Conservation (phyloP, 1,140 invertebrate species). For the Trissolcus basalis region DNA sequence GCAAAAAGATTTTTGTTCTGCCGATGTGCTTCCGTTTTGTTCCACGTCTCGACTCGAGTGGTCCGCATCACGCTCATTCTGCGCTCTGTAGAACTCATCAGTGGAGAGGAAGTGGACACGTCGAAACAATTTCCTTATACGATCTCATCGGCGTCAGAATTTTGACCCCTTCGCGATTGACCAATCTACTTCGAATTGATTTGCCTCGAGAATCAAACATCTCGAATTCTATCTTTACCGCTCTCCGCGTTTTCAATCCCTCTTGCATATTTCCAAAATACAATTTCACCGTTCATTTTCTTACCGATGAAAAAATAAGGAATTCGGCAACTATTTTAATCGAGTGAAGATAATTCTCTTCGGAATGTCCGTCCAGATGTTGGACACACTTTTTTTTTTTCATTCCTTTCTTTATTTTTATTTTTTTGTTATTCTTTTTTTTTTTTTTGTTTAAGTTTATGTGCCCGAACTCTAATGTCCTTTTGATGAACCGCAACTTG, state of each 20-base stretch:
- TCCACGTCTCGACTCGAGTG: slow-evolving; percentile 56
- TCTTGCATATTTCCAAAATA: not conserved
- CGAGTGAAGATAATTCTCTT: too few species aligned
- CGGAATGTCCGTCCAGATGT: too few species aligned
- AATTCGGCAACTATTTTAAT: too few species aligned
- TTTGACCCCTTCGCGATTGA: slow-evolving; percentile 72
- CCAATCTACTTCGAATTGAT: slow-evolving; percentile 73
- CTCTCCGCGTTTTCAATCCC: slow-evolving; percentile 9
- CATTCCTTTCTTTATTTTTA: too few species aligned
- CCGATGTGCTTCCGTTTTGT: slow-evolving; percentile 56
- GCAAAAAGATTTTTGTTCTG: slow-evolving; percentile 59
- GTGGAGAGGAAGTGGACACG: slow-evolving; percentile 75
- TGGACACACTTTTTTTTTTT: too few species aligned
- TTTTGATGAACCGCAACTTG: not conserved
- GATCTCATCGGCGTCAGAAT: slow-evolving; percentile 63
- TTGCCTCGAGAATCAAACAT: slow-evolving; percentile 68
- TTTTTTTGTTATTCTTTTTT: too few species aligned
- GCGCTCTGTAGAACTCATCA: slow-evolving; percentile 74
- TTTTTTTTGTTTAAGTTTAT: too few species aligned
- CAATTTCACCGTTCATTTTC: not conserved
- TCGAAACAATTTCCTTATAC: slow-evolving; percentile 77
- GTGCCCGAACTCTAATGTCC: too few species aligned
- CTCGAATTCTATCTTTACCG: slow-evolving; percentile 40
- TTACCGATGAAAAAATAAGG: too few species aligned
- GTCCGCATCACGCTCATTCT: slow-evolving; percentile 48